phyloP scores from a whole-genome alignment of 2,888 invertebrate species.

The Morpho deidamia region DNA sequence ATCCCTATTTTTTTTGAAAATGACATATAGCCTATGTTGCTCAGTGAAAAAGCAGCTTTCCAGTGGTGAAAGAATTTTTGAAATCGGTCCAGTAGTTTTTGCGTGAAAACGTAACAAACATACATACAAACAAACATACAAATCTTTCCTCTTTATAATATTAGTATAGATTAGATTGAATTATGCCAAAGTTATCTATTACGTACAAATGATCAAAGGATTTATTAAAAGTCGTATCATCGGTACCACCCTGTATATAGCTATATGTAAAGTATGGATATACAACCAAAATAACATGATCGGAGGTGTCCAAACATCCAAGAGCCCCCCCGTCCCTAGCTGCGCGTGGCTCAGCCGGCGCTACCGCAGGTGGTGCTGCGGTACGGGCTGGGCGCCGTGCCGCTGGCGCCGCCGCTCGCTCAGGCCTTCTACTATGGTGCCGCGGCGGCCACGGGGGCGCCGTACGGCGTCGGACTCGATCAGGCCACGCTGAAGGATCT shows the following conservation, averaged over 20 bases:
- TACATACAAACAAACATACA: no score
- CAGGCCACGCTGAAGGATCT: conserved; percentile 86
- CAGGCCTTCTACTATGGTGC: conserved; percentile 81
- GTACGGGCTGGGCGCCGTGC: conserved; percentile 46
- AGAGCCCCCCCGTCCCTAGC: conserved; percentile 34
- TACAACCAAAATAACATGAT: conserved; percentile 8
- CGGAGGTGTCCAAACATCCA: conserved; percentile 15
- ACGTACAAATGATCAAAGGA: no score
- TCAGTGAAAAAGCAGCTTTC: no score
- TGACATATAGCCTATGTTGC: no score
- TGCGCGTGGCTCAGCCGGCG: conserved; percentile 52
- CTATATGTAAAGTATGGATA: not conserved
- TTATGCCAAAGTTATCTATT: no score
- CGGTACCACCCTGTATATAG: no score
- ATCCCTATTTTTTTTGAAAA: no score
- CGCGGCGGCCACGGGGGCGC: conserved; percentile 41
- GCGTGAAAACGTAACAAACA: no score
- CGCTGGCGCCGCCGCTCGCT: conserved; percentile 53
- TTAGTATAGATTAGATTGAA: no score
- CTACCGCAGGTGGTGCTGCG: conserved; percentile 61
- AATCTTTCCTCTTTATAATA: no score
- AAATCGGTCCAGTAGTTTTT: no score
- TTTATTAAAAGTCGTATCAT: not conserved
- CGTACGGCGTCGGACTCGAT: conserved; percentile 77
- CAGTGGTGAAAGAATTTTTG: no score